A percentile compares a stretch with the other conserved stretches of the same genome.
Evolutionary conservation across 2,888 invertebrate genomes (phyloP).

Genomic region (Harmothoe impar): DNA sequence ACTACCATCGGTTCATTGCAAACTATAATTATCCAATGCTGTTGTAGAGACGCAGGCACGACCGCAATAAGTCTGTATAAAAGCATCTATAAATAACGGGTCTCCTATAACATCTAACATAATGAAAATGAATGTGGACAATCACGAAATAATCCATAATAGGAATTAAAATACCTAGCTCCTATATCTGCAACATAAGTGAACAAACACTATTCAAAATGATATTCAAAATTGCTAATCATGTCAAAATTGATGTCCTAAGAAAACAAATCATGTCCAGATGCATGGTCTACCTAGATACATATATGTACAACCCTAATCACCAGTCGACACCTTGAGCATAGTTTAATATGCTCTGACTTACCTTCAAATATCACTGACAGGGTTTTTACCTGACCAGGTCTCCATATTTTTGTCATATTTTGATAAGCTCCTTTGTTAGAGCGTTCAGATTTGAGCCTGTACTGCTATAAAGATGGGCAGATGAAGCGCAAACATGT

Average conservation of each 20-base stretch:
- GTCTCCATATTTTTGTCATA: constrained; percentile 7
- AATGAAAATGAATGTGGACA: background rate
- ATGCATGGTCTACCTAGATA: background rate
- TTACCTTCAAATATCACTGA: constrained; percentile 36
- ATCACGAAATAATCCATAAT: constrained; percentile 1
- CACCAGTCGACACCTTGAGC: background rate
- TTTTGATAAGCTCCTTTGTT: background rate
- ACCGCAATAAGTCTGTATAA: background rate
- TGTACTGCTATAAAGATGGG: background rate
- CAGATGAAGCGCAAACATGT: background rate
- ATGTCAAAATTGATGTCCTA: background rate
- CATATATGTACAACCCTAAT: constrained; percentile 4
- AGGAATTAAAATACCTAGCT: background rate
- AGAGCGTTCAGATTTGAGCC: background rate
- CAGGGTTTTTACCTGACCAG: background rate
- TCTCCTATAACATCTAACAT: background rate
- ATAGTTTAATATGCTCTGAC: background rate
- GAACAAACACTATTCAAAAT: background rate
- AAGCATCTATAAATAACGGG: background rate
- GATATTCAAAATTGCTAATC: background rate
- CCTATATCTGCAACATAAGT: constrained; percentile 2
- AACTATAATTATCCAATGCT: background rate
- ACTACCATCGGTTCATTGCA: background rate
- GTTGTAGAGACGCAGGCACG: background rate
- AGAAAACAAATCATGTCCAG: no score